phyloP scores from a whole-genome alignment of 2,797 vertebrate genomes.

The Phataginus tricuspis region DNA sequence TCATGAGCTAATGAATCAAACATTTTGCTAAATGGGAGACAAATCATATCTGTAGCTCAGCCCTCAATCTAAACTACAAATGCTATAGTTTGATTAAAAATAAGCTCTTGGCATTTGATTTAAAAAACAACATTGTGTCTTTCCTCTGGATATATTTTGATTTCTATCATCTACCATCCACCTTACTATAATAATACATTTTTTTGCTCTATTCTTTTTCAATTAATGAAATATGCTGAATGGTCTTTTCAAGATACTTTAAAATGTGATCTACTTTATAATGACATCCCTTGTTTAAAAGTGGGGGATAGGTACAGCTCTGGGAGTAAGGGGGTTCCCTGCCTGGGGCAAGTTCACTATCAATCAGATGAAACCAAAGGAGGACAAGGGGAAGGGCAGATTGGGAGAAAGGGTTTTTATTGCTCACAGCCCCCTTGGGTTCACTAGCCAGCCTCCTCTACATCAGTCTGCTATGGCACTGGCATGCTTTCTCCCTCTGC shows the following conservation, averaged over 20 bases:
- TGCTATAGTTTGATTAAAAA: conserved; percentile 45
- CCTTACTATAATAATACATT: neutral
- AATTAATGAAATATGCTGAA: neutral
- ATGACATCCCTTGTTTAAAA: conserved; percentile 18
- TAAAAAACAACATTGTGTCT: conserved; percentile 21
- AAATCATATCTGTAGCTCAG: neutral
- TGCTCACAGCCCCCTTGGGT: too few species aligned
- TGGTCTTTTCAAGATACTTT: neutral
- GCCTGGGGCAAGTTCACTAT: too few species aligned
- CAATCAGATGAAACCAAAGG: too few species aligned
- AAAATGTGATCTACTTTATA: neutral
- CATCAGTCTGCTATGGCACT: too few species aligned
- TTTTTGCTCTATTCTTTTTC: conserved; percentile 9
- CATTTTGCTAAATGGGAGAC: conserved; percentile 57
- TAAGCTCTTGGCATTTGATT: conserved; percentile 45
- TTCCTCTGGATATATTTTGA: neutral
- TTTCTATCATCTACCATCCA: neutral
- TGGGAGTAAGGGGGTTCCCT: too few species aligned
- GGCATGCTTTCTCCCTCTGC: too few species aligned
- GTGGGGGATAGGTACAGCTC: neutral
- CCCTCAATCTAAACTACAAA: neutral
- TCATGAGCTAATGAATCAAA: conserved; percentile 64
- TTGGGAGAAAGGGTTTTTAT: too few species aligned
- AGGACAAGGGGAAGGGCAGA: too few species aligned
- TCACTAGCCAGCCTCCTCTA: too few species aligned